Base-by-base conservation (phyloP, 2,888 invertebrate genomes). In the Gymnoscelis rufifasciata region DNA sequence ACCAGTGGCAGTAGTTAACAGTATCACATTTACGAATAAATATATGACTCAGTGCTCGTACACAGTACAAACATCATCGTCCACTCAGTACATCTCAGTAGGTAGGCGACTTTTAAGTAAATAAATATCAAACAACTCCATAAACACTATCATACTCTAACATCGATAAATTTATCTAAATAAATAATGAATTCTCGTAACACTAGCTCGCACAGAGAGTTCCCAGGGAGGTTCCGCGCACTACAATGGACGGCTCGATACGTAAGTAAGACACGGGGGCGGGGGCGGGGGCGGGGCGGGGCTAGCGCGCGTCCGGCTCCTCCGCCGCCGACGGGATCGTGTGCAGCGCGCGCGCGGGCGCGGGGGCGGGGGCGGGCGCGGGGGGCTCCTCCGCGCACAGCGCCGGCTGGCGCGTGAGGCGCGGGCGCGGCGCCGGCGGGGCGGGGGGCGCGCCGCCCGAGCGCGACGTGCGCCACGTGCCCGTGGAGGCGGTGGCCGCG, bases 381-480 rank as follows among this genome's bases (percentile, higher is more conserved):
- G 68, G 48, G 36, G 92, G 91, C 67, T 94, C 94, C 54, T 95
- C 95, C 65, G 93, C 94, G 66, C 93, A 92, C 49, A 95, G 90
- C 8, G 95, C 95, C 60, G 93, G 91, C 77, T 96, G 96, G 5
- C 95, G 90, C 29, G 94, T 94, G 39, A 95, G 83, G 13, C 94
- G 91, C 5, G 94, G 95, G 94, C 41, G 90, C 91, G 94, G 94
- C 6, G 93, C 93, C 93, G 42, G 29, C 52, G 52, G 93, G 93
- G 35, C 59, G 79, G 63, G 31, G 36, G 42, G 28, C 50, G 52
- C 56, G 8, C 93, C 93, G 14, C 94, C 95, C 2, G 96, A 96
- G 40, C 96, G 90, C 7, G 96, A 96, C 66, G 96, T 92, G 51
- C 96, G 90, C 93, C 96, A 97, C 43, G 96, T 95, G 64, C 95